These are phyloP conservation scores for Calidris pygmaea DNA, from an alignment of 2,113 vertebrate genomes.

Conservation along the genomic window DNA sequence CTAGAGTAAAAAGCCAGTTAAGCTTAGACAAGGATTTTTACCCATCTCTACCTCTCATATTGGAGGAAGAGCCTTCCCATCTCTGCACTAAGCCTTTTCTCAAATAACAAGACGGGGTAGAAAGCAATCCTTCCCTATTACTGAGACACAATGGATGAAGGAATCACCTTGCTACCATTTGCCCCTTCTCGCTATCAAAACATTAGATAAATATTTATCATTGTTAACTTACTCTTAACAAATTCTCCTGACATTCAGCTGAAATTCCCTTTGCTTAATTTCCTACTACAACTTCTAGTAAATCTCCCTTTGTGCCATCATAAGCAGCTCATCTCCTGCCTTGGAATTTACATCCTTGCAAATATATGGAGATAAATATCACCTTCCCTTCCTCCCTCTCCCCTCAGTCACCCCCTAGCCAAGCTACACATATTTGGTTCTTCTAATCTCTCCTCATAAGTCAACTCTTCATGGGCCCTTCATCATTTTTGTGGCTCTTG, in stretches of 20 bases:
- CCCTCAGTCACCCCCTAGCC: background rate
- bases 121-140: background rate
- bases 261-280: constrained; percentile 56
- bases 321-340: constrained; percentile 34
- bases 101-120: background rate
- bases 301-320: constrained; percentile 64
- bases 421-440: constrained; percentile 23
- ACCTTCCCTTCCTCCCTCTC: background rate
- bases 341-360: constrained; percentile 54
- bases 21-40: background rate
- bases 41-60: rapidly evolving
- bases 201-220: background rate
- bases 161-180: background rate
- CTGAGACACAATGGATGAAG: background rate
- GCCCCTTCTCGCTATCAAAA: background rate
- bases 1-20: background rate
- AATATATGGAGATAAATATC: constrained; percentile 52
- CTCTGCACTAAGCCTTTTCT: background rate
- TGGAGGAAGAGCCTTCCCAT: background rate
- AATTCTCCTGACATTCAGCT: constrained; percentile 25
- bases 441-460: constrained; percentile 38
- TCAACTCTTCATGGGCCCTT: constrained; percentile 6
- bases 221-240: background rate
- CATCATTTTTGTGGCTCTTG: constrained; percentile 52
- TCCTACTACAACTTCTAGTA: constrained; percentile 38